Percentiles rank a stretch among this genome's conserved stretches.
phyloP scores from a whole-genome alignment of 1,140 invertebrate species.

The Diorhabda carinulata region DNA sequence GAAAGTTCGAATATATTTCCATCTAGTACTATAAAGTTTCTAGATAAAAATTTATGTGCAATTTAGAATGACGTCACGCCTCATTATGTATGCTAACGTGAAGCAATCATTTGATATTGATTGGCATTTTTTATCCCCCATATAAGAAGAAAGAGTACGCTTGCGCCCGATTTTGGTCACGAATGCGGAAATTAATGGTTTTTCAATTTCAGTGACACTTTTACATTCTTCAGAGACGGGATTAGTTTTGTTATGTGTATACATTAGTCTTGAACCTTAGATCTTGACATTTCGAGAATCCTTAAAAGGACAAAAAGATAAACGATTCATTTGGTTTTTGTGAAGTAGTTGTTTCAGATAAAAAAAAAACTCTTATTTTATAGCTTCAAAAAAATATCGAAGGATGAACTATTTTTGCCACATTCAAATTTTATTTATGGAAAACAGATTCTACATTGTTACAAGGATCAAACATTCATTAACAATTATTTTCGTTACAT shows the following conservation, averaged over 20 bases:
- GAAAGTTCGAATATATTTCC: background rate
- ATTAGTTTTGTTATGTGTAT: background rate
- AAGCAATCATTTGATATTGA: conserved; percentile 45
- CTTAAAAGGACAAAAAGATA: too few species aligned
- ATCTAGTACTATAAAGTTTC: background rate
- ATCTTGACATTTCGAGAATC: background rate
- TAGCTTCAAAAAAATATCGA: too few species aligned
- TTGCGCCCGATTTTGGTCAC: conserved; percentile 34
- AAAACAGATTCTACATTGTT: too few species aligned
- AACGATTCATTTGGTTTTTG: too few species aligned
- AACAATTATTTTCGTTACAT: too few species aligned
- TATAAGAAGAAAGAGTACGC: conserved; percentile 27
- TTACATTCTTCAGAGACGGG: background rate
- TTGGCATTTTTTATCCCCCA: conserved; percentile 40
- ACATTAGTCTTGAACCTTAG: conserved; percentile 2
- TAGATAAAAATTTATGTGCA: background rate
- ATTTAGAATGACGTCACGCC: conserved; percentile 41
- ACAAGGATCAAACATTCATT: too few species aligned
- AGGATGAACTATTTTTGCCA: too few species aligned
- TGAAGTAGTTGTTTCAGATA: too few species aligned
- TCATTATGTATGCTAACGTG: conserved; percentile 44
- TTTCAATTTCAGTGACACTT: conserved; percentile 34
- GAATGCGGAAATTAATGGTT: conserved; percentile 41
- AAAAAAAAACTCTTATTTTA: too few species aligned
- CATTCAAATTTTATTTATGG: too few species aligned